phyloP scores from a whole-genome alignment of 2,797 vertebrate genomes.

The Hypotaenidia philippensis region DNA sequence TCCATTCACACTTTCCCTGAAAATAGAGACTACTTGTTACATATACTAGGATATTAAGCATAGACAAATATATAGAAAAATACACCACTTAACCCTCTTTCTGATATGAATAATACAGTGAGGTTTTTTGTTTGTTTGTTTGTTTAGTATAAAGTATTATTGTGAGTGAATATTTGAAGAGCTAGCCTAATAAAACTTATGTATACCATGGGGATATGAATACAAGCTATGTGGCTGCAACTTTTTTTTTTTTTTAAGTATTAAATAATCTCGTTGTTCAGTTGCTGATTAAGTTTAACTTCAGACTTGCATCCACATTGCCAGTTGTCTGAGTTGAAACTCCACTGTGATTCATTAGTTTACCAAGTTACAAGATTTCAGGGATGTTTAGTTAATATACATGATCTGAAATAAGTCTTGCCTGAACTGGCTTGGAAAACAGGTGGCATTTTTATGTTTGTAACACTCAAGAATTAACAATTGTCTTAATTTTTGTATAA shows the following conservation, averaged over 20 bases:
- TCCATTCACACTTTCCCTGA: conserved; percentile 1
- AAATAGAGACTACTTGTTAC: conserved; percentile 51
- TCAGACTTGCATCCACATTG: conserved; percentile 64
- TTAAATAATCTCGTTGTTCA: conserved; percentile 48
- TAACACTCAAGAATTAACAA: conserved; percentile 62
- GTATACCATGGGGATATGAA: conserved; percentile 47
- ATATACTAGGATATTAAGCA: conserved; percentile 49
- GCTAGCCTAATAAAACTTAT: conserved; percentile 38
- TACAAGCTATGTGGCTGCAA: conserved; percentile 28
- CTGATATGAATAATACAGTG: conserved; percentile 4
- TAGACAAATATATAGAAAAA: not conserved
- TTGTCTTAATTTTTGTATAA: conserved; percentile 72
- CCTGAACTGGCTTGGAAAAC: conserved; percentile 73
- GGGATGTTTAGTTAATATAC: conserved; percentile 73
- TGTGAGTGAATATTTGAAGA: conserved; percentile 44
- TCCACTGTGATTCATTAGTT: conserved; percentile 82
- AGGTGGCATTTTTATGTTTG: conserved; percentile 74
- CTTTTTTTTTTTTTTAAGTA: conserved; percentile 50
- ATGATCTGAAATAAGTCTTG: conserved; percentile 52
- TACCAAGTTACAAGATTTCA: conserved; percentile 74
- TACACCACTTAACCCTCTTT: conserved; percentile 22
- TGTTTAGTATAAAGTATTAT: not conserved
- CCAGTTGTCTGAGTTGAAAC: conserved; percentile 70
- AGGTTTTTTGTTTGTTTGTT: not conserved
- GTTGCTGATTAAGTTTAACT: conserved; percentile 57